Percentiles rank a stretch among this genome's conserved stretches.
Evolutionary conservation across 2,888 invertebrate species (phyloP).

Genomic region (Scaeva pyrastri): DNA sequence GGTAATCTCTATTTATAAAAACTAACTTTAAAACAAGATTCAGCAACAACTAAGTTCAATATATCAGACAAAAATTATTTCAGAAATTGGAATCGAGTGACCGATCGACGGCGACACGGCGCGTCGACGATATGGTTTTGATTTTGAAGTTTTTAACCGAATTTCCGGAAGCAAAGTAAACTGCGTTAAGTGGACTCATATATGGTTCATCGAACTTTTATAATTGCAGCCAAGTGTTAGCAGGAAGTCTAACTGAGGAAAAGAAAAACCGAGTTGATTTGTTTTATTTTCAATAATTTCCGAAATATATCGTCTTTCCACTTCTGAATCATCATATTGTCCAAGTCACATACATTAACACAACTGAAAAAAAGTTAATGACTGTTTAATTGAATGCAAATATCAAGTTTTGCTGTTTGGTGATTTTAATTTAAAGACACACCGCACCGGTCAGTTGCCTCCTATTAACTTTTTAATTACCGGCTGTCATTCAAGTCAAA

Average conservation of each 20-base stretch:
- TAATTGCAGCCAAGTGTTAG: not conserved
- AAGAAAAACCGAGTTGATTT: not conserved
- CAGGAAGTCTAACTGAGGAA: not conserved
- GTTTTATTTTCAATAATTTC: not conserved
- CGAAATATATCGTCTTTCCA: not conserved
- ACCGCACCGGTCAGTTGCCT: constrained; percentile 33
- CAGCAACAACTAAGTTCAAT: too few relatives aligned
- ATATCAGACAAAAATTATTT: too few relatives aligned
- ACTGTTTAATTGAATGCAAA: constrained; percentile 29
- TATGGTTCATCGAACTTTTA: not conserved
- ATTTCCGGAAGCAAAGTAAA: too few relatives aligned
- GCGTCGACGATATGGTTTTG: too few relatives aligned
- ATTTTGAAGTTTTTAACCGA: too few relatives aligned
- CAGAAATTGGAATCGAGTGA: too few relatives aligned
- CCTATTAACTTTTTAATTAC: constrained; percentile 49
- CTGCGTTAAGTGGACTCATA: too few relatives aligned
- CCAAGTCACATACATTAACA: not conserved
- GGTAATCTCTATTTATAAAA: too few relatives aligned
- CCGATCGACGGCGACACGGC: too few relatives aligned
- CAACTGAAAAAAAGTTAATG: constrained; percentile 6
- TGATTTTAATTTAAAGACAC: not conserved
- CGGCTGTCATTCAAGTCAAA: constrained; percentile 6
- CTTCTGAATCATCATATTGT: not conserved
- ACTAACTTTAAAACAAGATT: too few relatives aligned
- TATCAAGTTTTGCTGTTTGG: not conserved